phyloP scores from a whole-genome alignment of 1,140 invertebrate species.

The Meloidogyne exigua region DNA sequence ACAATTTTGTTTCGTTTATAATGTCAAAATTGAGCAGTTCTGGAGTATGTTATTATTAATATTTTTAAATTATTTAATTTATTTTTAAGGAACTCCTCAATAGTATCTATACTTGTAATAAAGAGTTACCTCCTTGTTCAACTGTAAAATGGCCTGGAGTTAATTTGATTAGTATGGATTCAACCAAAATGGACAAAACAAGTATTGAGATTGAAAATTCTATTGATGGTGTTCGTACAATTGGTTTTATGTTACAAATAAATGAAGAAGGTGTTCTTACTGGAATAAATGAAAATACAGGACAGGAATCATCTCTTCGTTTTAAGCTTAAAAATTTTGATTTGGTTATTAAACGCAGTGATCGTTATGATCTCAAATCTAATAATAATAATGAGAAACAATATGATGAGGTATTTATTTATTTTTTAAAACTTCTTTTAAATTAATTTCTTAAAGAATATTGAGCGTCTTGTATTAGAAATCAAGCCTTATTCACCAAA shows the following conservation, averaged over 20 bases:
- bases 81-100: background rate
- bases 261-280: background rate
- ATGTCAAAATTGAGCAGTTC: background rate
- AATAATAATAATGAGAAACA: background rate
- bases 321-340: slow-evolving; percentile 3
- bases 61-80: no score
- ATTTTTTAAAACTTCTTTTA: background rate
- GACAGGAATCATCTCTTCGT: background rate
- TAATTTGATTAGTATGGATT: background rate
- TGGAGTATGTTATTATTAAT: no score
- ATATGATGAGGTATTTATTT: background rate
- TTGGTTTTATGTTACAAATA: slow-evolving; percentile 1
- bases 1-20: no score
- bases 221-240: background rate
- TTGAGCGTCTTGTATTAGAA: background rate
- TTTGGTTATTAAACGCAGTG: background rate
- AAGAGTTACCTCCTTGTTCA: background rate
- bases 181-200: background rate
- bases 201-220: background rate
- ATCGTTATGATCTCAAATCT: background rate
- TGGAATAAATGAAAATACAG: background rate
- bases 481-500: background rate
- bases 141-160: background rate
- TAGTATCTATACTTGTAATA: background rate
- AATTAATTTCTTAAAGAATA: background rate